Evolutionary conservation across 2,797 vertebrate species (phyloP), one percentile per base, ranked within the genome.

Genomic region (Dryobates pubescens): DNA sequence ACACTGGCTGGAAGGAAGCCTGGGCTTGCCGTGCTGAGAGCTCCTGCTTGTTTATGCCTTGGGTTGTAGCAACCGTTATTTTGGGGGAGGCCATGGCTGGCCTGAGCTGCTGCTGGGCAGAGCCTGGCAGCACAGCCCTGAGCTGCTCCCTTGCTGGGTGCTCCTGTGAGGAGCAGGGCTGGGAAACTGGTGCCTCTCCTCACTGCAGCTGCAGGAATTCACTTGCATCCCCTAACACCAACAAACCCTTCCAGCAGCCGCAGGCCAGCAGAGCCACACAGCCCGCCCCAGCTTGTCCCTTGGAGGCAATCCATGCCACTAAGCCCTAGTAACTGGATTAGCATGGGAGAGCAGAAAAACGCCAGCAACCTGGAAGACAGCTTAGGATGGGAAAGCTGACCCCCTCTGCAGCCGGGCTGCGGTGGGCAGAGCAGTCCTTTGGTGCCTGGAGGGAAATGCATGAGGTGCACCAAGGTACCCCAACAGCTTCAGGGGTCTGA

Each of bases 1-100:
- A 30, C 56, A 41, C 32, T 77, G 64, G 73, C 77, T 94, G 94
- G 82, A 90, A 90, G 82, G 34, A 68, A 92, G 86, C 86, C 94
- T 75, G 73, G 67, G 22, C 63, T 85, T 15, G 63, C 82, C 14
- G 6, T 41, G 81, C 67, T 68, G 20, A 77, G 72, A 92, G 80
- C 80, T 80, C 27, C 87, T 22, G 30, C 79, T 81, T 95, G 90
- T 92, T 94, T 93, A 78, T 68, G n/a, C n/a, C 82, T 17, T 2
- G 6, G 74, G 64, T 86, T 90, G 75, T 82, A 85, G 84, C 81
- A 94, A 90, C 94, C 22, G 5, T 49, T 84, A 45, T 53, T 75
- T 83, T 41, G 32, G 53, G 54, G 36, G 29, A 70, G 62, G 71
- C 74, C 0, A 1, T 13, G 73, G n/a, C 74, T 4, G 3, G 49